phyloP scores from a whole-genome alignment of 2,888 invertebrate genomes.

The Theretra japonica region DNA sequence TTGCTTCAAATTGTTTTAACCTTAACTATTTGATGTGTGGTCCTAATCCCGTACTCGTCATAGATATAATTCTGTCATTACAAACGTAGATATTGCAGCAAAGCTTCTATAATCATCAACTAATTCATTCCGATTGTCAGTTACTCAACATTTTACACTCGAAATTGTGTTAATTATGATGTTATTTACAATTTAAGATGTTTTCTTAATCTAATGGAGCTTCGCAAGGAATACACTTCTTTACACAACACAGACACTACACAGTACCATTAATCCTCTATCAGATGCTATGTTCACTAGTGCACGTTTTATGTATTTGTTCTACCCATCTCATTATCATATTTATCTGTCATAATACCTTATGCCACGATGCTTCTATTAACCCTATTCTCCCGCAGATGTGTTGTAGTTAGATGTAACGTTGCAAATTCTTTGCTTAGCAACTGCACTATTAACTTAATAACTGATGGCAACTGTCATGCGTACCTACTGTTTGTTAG shows the following conservation, averaged over 20 bases:
- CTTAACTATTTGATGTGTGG: conserved; percentile 66
- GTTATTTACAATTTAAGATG: conserved; percentile 71
- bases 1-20: conserved; percentile 60
- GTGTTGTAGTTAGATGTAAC: conserved; percentile 65
- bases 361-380: conserved; percentile 62
- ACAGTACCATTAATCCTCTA: conserved; percentile 41
- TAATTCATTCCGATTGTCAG: conserved; percentile 67
- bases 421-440: conserved; percentile 69
- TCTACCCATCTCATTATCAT: conserved; percentile 46
- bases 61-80: conserved; percentile 59
- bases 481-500: conserved; percentile 81
- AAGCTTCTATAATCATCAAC: conserved; percentile 77
- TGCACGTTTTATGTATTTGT: conserved; percentile 44
- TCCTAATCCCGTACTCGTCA: conserved; percentile 64
- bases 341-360: conserved; percentile 48
- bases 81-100: conserved; percentile 78
- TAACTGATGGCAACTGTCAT: conserved; percentile 79
- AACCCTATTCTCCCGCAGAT: conserved; percentile 53
- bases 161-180: conserved; percentile 48
- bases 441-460: conserved; percentile 72
- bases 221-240: conserved; percentile 32
- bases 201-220: conserved; percentile 69
- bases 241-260: conserved; percentile 35
- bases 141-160: conserved; percentile 77
- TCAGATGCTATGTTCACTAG: conserved; percentile 38